Evolutionary conservation across 2,113 vertebrate species (phyloP), one percentile per base, ranked within the genome.

Genomic region (Motacilla alba): DNA sequence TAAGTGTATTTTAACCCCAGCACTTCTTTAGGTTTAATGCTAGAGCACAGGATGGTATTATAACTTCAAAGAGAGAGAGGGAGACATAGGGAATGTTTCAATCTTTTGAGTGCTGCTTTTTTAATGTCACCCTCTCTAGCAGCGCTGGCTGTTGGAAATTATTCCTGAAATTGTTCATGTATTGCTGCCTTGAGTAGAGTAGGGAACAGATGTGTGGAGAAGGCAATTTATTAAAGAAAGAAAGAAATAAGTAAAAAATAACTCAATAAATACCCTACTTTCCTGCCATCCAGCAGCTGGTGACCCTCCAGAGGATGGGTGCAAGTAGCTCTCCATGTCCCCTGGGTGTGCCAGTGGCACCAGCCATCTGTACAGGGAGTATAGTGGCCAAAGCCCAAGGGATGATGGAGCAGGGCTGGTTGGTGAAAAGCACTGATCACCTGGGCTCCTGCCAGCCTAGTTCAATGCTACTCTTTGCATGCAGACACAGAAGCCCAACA

Each of bases 31-130:
- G 26, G 11, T 69, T 93, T 69, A 66, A 11, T 17, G 6, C 10
- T 78, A 30, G 27, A 18, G 7, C 41, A 39, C 20, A 43, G 35
- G 8, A 22, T 23, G 23, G 2, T 18, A n/a, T 50, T 64, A 3
- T 13, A 74, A 52, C 13, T 60, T 78, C 35, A 52, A 59, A 73
- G 16, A 74, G 11, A 62, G 12, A 30, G 6, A 43, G 7, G n/a
- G 8, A 27, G 3, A 33, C 6, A 31, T 8, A 28, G 11, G 7
- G 11, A 77, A 59, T 27, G 2, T n/a, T 81, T 64, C 0, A 2
- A 31, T 13, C 18, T 23, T 77, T 44, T 59, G 20, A 58, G 10
- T 44, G 27, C 4, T 50, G 18, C 6, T 33, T 81, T 70, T 87
- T 77, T 14, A 15, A 12, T 33, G 56, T 46, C 23, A 21, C 6